Evolutionary conservation across 2,888 invertebrate species (phyloP).

Genomic region (Pachydiplax longipennis): DNA sequence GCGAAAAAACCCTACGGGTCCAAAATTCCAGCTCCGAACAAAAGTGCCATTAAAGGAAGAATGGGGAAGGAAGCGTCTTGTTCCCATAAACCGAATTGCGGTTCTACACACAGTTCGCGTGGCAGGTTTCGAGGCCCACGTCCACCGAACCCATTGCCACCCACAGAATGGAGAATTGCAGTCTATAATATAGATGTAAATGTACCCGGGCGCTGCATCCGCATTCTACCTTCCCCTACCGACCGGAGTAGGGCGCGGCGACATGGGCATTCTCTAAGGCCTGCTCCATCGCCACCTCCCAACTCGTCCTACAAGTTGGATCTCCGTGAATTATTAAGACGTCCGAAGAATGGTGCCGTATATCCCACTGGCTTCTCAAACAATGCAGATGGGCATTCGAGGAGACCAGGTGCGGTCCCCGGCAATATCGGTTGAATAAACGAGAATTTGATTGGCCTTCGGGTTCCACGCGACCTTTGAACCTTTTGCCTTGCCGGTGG

Average conservation of each 20-base stretch:
- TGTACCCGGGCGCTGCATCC: not conserved
- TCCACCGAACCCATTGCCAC: not conserved
- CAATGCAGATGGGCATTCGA: conserved; percentile 1
- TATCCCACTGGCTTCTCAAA: not conserved
- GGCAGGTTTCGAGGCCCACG: not conserved
- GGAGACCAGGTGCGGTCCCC: not conserved
- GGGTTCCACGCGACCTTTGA: not conserved
- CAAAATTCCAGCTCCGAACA: not conserved
- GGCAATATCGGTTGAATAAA: not conserved
- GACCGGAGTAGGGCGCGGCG: not conserved
- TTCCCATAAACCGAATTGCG: not conserved
- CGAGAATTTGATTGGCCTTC: not conserved
- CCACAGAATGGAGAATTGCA: not conserved
- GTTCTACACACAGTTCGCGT: not conserved
- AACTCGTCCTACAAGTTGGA: not conserved
- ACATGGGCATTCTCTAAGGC: not conserved
- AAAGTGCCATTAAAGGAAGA: not conserved
- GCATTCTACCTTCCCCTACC: not conserved
- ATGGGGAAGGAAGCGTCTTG: not conserved
- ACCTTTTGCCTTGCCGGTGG: not conserved
- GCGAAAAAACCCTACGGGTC: not conserved
- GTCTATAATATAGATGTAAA: not conserved
- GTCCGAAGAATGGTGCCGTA: not conserved
- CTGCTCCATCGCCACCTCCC: not conserved
- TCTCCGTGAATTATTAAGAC: not conserved